These are phyloP conservation scores for Abscondita cerata DNA, from an alignment of 2,888 invertebrate species.

Conservation along the genomic window DNA sequence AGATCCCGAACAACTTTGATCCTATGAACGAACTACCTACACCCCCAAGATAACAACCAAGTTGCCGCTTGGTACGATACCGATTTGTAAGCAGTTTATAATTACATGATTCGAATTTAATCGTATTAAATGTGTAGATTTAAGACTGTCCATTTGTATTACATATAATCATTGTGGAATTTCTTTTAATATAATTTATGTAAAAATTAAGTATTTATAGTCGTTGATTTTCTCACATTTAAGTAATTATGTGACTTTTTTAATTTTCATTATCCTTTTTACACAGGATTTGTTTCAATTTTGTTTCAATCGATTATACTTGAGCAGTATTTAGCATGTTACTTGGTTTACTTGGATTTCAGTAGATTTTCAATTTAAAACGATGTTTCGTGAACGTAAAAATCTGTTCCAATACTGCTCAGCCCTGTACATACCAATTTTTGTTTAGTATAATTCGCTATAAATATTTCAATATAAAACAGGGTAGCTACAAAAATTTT, in stretches of 20 bases:
- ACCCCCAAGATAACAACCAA: slow-evolving; percentile 89
- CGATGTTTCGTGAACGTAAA: too few relatives aligned
- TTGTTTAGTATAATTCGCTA: slow-evolving; percentile 12
- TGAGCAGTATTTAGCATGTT: slow-evolving; percentile 4
- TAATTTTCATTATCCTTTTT: too few relatives aligned
- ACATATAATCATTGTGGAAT: slow-evolving; percentile 6
- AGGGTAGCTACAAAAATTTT: slow-evolving; percentile 47
- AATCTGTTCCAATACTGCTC: too few relatives aligned
- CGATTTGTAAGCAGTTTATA: slow-evolving; percentile 72
- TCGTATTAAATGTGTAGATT: slow-evolving; percentile 29
- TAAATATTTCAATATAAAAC: slow-evolving; percentile 35
- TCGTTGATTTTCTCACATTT: too few relatives aligned
- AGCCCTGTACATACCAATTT: slow-evolving; percentile 4
- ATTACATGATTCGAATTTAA: slow-evolving; percentile 26
- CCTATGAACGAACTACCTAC: slow-evolving; percentile 76
- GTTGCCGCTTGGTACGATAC: slow-evolving; percentile 98
- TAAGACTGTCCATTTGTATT: slow-evolving; percentile 30
- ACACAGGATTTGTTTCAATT: too few relatives aligned
- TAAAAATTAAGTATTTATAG: slow-evolving; percentile 1
- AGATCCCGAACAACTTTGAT: slow-evolving; percentile 81
- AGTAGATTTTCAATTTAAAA: too few relatives aligned
- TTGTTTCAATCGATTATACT: too few relatives aligned
- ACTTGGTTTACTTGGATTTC: too few relatives aligned
- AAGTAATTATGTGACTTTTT: too few relatives aligned
- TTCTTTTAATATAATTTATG: slow-evolving; percentile 8